These are phyloP conservation scores for Oncorhynchus keta DNA, from an alignment of 2,113 vertebrate genomes.

Conservation along the genomic window DNA sequence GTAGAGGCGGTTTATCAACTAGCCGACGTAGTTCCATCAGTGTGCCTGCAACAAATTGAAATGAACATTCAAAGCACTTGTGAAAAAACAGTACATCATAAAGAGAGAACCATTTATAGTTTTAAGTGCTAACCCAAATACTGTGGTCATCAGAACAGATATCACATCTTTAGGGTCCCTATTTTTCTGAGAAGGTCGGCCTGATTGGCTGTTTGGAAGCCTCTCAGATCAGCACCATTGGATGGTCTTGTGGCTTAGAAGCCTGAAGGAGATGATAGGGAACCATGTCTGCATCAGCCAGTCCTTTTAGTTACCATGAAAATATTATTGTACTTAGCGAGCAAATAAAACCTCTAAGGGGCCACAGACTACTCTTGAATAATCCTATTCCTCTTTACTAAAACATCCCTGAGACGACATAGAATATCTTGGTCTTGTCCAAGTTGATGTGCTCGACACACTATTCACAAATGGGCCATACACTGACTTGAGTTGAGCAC, in stretches of 20 bases:
- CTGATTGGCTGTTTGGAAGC: conserved; percentile 17
- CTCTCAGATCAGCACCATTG: neutral
- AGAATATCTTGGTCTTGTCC: too few species aligned
- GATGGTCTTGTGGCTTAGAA: conserved; percentile 4
- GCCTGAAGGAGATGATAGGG: too few species aligned
- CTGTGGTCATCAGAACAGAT: conserved; percentile 29
- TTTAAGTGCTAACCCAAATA: conserved; percentile 29
- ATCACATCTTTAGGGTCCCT: neutral
- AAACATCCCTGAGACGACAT: neutral
- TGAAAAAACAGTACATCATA: conserved; percentile 29
- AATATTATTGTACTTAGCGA: neutral
- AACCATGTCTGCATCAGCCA: too few species aligned
- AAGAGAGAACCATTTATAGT: conserved; percentile 16
- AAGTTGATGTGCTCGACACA: too few species aligned
- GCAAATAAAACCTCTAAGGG: neutral
- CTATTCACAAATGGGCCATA: too few species aligned
- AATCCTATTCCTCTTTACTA: conserved; percentile 13
- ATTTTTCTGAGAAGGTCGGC: conserved; percentile 3
- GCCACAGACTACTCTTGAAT: neutral
- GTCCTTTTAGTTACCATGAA: conserved; percentile 5
- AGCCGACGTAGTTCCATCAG: too few species aligned
- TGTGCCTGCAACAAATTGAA: neutral
- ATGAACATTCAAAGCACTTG: conserved; percentile 4
- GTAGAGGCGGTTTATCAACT: too few species aligned
- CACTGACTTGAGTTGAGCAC: too few species aligned